Conservation (phyloP, 1,140 invertebrate genomes). For the Helicoverpa armigera region DNA sequence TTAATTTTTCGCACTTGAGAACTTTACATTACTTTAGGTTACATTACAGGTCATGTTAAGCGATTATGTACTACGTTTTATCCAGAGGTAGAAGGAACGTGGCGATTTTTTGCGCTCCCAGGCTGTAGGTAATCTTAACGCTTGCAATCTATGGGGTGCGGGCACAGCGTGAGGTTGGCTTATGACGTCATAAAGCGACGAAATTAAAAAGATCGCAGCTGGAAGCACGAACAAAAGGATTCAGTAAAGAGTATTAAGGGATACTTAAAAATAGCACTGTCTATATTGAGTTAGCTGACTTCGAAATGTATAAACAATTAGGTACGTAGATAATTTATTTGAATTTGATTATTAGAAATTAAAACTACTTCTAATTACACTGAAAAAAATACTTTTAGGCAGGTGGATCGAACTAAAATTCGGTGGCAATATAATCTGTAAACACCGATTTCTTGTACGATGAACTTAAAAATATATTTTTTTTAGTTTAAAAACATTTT, state of each 20-base stretch:
- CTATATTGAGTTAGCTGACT: background rate
- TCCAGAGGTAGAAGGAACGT: background rate
- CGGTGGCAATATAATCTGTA: too few species aligned
- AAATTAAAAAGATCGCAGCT: slow-evolving; percentile 54
- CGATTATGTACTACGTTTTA: too few species aligned
- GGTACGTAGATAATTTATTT: background rate
- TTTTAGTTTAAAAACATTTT: too few species aligned
- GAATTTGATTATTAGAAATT: too few species aligned
- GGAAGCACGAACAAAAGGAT: slow-evolving; percentile 44
- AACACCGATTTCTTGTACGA: too few species aligned
- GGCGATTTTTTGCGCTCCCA: slow-evolving; percentile 43
- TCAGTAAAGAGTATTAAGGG: slow-evolving; percentile 21
- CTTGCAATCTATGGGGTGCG: background rate
- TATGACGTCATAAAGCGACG: slow-evolving; percentile 44
- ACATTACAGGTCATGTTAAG: too few species aligned
- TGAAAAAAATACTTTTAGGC: too few species aligned
- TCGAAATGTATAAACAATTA: background rate
- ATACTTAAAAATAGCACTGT: background rate
- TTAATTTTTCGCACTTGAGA: too few species aligned
- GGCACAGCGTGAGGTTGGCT: slow-evolving; percentile 45
- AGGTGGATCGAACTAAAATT: too few species aligned
- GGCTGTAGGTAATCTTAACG: slow-evolving; percentile 21
- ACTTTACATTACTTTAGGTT: too few species aligned
- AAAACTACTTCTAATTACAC: too few species aligned
- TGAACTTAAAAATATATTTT: too few species aligned